These are phyloP conservation scores for Teleopsis dalmanni DNA, from an alignment of 1,140 invertebrate genomes.

Conservation along the genomic window DNA sequence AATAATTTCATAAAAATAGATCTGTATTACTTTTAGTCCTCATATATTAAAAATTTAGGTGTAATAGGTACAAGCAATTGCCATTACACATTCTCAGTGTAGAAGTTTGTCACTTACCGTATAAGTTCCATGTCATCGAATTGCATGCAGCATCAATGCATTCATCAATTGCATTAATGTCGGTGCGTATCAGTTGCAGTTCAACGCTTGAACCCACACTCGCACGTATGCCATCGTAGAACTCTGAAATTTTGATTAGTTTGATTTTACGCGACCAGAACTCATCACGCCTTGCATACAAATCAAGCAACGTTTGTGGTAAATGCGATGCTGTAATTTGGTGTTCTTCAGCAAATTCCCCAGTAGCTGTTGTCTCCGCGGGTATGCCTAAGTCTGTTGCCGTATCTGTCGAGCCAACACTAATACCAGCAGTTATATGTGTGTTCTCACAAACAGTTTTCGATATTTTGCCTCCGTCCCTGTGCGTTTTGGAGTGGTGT, in stretches of 20 bases:
- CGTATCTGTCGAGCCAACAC: too few species aligned
- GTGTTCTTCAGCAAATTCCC: neutral
- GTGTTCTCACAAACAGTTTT: too few species aligned
- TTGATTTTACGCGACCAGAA: slow-evolving; percentile 43
- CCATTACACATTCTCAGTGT: neutral
- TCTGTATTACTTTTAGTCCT: too few species aligned
- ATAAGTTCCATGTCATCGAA: slow-evolving; percentile 28
- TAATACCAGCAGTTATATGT: too few species aligned
- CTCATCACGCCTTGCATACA: slow-evolving; percentile 46
- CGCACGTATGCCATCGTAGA: slow-evolving; percentile 55
- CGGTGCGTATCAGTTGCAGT: slow-evolving; percentile 26
- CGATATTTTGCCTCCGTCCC: too few species aligned
- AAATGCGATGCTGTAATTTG: too few species aligned
- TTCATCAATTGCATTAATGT: slow-evolving; percentile 27
- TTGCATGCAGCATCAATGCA: slow-evolving; percentile 20
- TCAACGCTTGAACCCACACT: slow-evolving; percentile 16
- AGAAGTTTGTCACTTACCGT: slow-evolving; percentile 19
- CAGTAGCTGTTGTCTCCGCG: slow-evolving; percentile 4
- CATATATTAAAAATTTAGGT: too few species aligned
- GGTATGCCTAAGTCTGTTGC: neutral
- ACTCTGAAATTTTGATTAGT: slow-evolving; percentile 47
- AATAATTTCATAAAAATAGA: too few species aligned
- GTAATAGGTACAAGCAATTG: too few species aligned
- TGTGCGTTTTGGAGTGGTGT: too few species aligned
- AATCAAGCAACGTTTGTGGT: slow-evolving; percentile 44